A percentile compares a stretch with the other conserved stretches of the same genome.
Evolutionary conservation across 2,888 invertebrate species (phyloP).

Genomic region (Archips crataeganus): DNA sequence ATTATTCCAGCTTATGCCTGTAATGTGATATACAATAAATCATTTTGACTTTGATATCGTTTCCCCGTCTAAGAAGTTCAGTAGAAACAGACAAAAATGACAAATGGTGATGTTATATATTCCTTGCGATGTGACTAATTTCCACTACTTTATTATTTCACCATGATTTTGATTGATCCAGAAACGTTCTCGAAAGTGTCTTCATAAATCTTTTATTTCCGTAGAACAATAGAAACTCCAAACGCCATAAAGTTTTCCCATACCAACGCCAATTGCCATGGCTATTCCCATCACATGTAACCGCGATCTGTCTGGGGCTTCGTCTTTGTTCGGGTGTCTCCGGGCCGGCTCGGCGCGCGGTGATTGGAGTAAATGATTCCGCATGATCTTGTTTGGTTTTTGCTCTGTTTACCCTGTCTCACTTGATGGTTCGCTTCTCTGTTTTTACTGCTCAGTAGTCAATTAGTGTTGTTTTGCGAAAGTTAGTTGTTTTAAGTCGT

Average conservation of each 20-base stretch:
- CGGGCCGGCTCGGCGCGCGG: constrained; percentile 57
- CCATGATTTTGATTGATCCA: neutral
- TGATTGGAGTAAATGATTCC: constrained; percentile 82
- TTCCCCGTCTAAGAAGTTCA: no score
- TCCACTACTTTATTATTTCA: neutral
- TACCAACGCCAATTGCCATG: constrained; percentile 45
- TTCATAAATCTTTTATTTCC: neutral
- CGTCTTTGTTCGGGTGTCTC: constrained; percentile 64
- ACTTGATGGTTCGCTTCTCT: constrained; percentile 63
- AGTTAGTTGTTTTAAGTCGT: constrained; percentile 26
- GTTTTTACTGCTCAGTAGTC: constrained; percentile 65
- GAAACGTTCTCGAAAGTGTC: neutral
- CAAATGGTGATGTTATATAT: no score
- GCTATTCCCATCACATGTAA: constrained; percentile 47
- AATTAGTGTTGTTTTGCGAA: constrained; percentile 62
- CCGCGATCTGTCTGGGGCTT: constrained; percentile 53
- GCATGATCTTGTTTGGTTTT: constrained; percentile 79
- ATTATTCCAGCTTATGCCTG: no score
- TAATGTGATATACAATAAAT: no score
- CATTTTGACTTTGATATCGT: no score
- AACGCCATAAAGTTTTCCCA: neutral
- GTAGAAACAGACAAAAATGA: no score
- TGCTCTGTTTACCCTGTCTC: constrained; percentile 74
- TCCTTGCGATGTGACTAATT: no score
- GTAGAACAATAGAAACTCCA: neutral